A percentile compares a stretch with the other conserved stretches of the same genome.
Conservation (phyloP, 2,888 invertebrate species). For the Notocelia uddmanniana region DNA sequence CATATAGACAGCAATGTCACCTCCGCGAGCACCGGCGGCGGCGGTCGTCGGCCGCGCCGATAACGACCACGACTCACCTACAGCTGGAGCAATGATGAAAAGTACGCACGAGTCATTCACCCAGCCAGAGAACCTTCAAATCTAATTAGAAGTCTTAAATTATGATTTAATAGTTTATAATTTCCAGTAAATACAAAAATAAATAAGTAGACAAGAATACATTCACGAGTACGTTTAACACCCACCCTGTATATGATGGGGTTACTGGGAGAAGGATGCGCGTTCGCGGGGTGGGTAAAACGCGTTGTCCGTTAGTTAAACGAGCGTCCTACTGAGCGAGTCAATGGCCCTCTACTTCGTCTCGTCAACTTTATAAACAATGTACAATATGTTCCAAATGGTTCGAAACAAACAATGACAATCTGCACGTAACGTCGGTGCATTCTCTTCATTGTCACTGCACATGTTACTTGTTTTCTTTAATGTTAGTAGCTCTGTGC, state of each 20-base stretch:
- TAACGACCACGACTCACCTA: conserved; percentile 62
- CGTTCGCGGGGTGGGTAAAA: conserved; percentile 63
- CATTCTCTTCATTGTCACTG: conserved; percentile 20
- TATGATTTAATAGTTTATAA: not conserved
- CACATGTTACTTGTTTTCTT: not conserved
- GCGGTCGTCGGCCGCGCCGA: conserved; percentile 55
- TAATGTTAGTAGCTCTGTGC: no score
- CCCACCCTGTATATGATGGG: not conserved
- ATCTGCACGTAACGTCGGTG: conserved; percentile 11
- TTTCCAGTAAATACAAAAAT: not conserved
- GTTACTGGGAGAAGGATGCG: not conserved
- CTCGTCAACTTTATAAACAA: conserved; percentile 41
- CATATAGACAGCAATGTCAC: conserved; percentile 65
- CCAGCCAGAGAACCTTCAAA: conserved; percentile 21
- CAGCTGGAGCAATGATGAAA: conserved; percentile 49
- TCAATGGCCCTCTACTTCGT: conserved; percentile 44
- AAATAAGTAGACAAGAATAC: not conserved
- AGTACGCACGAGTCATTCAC: conserved; percentile 47
- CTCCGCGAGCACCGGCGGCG: conserved; percentile 50
- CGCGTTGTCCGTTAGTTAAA: conserved; percentile 55
- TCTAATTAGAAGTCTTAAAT: not conserved
- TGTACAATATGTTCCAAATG: no score
- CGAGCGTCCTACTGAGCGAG: conserved; percentile 42
- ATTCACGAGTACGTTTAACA: not conserved
- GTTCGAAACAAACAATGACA: conserved; percentile 35